Evolutionary conservation across 2,113 vertebrate species (phyloP), one percentile per base, ranked within the genome.

Genomic region (Brachyhypopomus occidentalis): DNA sequence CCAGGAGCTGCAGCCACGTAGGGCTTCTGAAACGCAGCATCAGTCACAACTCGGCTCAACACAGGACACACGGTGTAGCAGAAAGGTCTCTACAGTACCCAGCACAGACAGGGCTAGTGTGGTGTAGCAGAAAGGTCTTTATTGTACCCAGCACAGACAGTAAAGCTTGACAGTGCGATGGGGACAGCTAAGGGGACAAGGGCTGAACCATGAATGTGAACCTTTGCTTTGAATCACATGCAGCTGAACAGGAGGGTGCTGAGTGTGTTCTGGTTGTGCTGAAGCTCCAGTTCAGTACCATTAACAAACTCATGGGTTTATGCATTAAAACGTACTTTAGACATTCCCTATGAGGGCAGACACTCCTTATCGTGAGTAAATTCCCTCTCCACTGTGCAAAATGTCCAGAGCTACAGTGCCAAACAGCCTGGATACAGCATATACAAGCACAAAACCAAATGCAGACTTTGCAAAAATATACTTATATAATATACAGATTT

Each of bases 401-500:
- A 52, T 62, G 2, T 78, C 75, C 75, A 25, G 41, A 80, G 34
- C 78, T 80, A 34, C 75, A 76, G 63, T 52, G 60, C 77, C 25
- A 76, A 82, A 79, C 45, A 19, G 66, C 78, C 78, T 71, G 60
- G 72, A 69, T 79, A 73, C 16, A 79, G 67, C 63, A 77, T 80
- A 77, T 84, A 79, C 83, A 72, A 83, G 36, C 70, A 71, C 58
- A 60, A 66, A 80, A 79, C 63, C 59, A 62, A 77, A 70, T 84
- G 41, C 60, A 77, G 79, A 63, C 66, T 72, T 84, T 80, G 80
- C 80, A 87, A 87, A 87, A 87, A 86, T 86, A 86, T 84, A 86
- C 62, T 84, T 69, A 82, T 84, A 84, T 77, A 77, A 84, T 86
- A 83, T 83, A 84, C 83, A 84, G 77, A 84, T 80, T 84, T 77